Base-by-base conservation (phyloP, 2,113 vertebrate genomes). In the Neoarius graeffei region DNA sequence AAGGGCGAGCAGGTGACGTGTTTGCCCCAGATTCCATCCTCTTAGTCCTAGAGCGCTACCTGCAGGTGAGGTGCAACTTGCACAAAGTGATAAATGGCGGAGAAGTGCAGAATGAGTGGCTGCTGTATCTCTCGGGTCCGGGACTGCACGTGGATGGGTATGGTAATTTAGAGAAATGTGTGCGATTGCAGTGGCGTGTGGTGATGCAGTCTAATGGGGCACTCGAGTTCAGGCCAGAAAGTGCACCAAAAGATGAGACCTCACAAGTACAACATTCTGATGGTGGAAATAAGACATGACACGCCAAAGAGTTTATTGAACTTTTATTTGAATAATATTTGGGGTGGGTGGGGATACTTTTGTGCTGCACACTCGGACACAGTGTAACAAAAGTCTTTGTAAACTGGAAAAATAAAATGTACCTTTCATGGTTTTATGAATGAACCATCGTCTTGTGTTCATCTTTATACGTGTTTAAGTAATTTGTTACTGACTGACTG, bases 11-110 rank as follows among this genome's bases (percentile, higher is more conserved):
- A 54, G 20, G 25, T 1, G 91, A 94, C 19, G 3, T 84, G 4
- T 85, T 89, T 0, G 77, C 86, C 0, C 27, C 86, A 0, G 94
- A 95, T 79, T 86, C 92, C 0, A 15, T 94, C 77, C 93, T 95
- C 0, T 87, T 92, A 0, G 89, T 95, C 1, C 88, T 96, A 0
- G 94, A 95, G 60, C 95, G 95, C 10, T 96, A 95, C 35, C 94
- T 95, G 88, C 92, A 90, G 48, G 91, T 92, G 0, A 91, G 93
- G 57, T 96, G 94, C 59, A 95, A 93, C n/a, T 82, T 95, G 73
- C 93, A 93, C 11, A 87, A 67, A 74, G 91, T 91, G 56, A 42
- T 57, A 52, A 67, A 88, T 57, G 89, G 89, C 52, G 90, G 81
- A 10, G 93, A 89, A 25, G 90, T 67, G 1, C 88, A 90, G 81